A percentile compares a stretch with the other conserved stretches of the same genome.
These are phyloP conservation scores for Oreortyx pictus DNA, from an alignment of 2,797 vertebrate species.

Conservation along the genomic window DNA sequence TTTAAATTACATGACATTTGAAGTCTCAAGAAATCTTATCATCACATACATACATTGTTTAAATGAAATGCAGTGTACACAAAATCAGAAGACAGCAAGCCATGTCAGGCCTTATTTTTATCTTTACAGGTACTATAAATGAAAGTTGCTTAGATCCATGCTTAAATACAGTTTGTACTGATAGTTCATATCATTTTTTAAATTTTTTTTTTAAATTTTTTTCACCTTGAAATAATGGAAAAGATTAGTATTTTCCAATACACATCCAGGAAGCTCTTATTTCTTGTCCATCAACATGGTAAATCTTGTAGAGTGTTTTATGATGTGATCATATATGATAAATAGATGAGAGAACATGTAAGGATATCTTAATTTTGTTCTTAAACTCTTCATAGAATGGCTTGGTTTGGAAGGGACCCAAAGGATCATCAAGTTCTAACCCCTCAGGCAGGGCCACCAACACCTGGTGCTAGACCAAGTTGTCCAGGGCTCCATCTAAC, in stretches of 20 bases:
- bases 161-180: not conserved
- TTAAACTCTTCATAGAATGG: not conserved
- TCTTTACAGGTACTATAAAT: not conserved
- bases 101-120: not conserved
- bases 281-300: not conserved
- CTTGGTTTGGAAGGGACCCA: no score
- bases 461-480: no score
- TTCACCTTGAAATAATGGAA: not conserved
- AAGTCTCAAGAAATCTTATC: not conserved
- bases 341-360: not conserved
- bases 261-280: accelerated
- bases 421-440: no score
- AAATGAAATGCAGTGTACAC: not conserved
- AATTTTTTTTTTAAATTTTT: not conserved
- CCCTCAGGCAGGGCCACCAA: no score
- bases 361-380: not conserved
- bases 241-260: not conserved
- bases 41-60: not conserved
- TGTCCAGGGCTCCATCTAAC: no score
- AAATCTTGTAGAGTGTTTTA: not conserved
- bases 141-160: not conserved
- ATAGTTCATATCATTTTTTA: not conserved
- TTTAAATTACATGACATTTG: not conserved
- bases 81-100: not conserved
- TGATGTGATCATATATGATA: accelerated